Evolutionary conservation across 64 coral and sea anemone species (phyloP).

Genomic region (Anthopleura sola): DNA sequence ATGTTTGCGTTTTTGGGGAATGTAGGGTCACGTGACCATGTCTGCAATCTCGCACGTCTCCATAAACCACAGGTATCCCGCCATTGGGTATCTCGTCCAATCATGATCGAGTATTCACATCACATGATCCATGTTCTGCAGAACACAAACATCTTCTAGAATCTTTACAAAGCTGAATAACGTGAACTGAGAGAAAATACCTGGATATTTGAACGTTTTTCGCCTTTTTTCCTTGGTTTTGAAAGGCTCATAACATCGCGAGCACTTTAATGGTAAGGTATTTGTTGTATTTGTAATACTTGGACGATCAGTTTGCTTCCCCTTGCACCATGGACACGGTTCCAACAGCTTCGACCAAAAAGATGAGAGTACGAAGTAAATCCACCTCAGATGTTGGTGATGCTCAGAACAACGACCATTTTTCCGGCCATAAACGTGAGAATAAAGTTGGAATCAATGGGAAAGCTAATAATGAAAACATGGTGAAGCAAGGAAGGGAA

Average conservation of each 20-base stretch:
- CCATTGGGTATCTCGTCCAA: background rate
- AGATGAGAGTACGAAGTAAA: conserved; percentile 90
- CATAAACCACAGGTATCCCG: background rate
- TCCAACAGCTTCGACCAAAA: conserved; percentile 89
- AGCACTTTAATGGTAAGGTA: conserved; percentile 19
- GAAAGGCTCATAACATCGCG: background rate
- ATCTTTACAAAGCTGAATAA: conserved; percentile 1
- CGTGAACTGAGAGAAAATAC: background rate
- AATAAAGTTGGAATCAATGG: background rate
- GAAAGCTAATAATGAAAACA: background rate
- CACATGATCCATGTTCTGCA: background rate
- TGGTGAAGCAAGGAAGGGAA: conserved; percentile 33
- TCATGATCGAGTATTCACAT: background rate
- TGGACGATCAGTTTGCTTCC: conserved; percentile 1
- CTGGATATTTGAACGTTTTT: background rate
- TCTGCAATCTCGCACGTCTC: background rate
- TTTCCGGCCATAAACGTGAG: background rate
- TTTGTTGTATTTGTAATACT: background rate
- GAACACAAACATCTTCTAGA: conserved; percentile 33
- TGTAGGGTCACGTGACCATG: background rate
- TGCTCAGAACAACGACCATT: conserved; percentile 7
- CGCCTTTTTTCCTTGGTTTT: background rate
- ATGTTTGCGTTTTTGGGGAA: too few species aligned
- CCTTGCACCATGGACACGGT: conserved; percentile 41
- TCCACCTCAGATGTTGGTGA: conserved; percentile 83